Evolutionary conservation across 2,797 vertebrate genomes (phyloP).

Genomic region (Holocentrus rufus): DNA sequence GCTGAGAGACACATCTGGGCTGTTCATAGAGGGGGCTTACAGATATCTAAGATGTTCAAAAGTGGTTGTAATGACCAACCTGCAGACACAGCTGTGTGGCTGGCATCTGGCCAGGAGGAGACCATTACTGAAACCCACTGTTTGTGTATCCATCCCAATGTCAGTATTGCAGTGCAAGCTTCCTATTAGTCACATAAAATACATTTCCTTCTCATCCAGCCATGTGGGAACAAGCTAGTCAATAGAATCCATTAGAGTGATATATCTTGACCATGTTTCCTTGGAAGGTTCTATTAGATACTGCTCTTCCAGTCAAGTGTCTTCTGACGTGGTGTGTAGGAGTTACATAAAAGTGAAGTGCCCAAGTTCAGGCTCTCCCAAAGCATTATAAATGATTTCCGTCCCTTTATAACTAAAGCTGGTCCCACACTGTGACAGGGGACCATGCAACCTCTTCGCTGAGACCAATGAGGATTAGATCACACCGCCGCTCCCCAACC

Average conservation of each 20-base stretch:
- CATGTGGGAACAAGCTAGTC: conserved; percentile 1
- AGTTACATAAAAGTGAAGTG: not conserved
- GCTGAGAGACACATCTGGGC: not conserved
- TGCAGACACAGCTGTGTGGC: not conserved
- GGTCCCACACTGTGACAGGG: conserved; percentile 1
- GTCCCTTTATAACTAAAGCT: conserved; percentile 3
- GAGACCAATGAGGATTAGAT: conserved; percentile 40
- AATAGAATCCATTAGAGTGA: not conserved
- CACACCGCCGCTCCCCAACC: conserved; percentile 44
- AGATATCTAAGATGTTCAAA: not conserved
- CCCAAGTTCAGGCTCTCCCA: conserved; percentile 1
- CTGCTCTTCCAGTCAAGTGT: not conserved
- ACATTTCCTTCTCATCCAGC: not conserved
- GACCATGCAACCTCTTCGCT: not conserved
- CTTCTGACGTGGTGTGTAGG: not conserved
- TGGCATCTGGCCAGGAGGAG: not conserved
- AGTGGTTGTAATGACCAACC: not conserved
- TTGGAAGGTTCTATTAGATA: not conserved
- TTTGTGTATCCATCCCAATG: not conserved
- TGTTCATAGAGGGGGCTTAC: not conserved
- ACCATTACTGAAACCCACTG: not conserved
- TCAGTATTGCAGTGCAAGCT: not conserved
- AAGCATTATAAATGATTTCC: conserved; percentile 10
- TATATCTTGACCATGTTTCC: not conserved
- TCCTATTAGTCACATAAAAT: not conserved